Evolutionary conservation across 2,888 invertebrate species (phyloP).

Genomic region (Seira musarum): DNA sequence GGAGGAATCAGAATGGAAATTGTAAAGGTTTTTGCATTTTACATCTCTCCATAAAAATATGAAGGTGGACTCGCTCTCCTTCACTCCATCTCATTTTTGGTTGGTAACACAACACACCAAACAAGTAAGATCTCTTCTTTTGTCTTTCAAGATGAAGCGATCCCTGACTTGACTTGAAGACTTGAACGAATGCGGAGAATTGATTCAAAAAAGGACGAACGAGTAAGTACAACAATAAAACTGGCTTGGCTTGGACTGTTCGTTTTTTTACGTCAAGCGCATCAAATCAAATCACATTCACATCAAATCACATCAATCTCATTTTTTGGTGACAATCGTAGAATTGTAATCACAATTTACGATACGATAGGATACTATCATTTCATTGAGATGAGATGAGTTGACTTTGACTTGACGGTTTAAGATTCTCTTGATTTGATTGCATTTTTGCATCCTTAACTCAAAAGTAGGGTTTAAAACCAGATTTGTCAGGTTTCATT

Average conservation of each 20-base stretch:
- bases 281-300: not conserved
- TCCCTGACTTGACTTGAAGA: not conserved
- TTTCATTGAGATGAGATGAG: too few species aligned
- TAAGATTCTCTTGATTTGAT: too few species aligned
- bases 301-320: not conserved
- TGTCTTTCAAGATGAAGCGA: not conserved
- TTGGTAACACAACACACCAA: conserved; percentile 33
- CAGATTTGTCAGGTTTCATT: too few species aligned
- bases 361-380: too few species aligned
- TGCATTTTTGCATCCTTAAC: too few species aligned
- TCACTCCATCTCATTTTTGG: conserved; percentile 27
- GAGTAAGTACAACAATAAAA: too few species aligned
- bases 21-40: conserved; percentile 24
- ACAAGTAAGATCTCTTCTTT: conserved; percentile 2
- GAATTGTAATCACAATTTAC: conserved; percentile 5
- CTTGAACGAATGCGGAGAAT: conserved; percentile 29
- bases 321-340: conserved; percentile 18
- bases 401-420: too few species aligned
- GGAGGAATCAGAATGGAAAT: conserved; percentile 4
- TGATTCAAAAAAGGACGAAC: not conserved
- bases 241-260: too few species aligned
- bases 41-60: not conserved
- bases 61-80: conserved; percentile 52
- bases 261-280: not conserved
- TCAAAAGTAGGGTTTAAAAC: too few species aligned